Evolutionary conservation across 2,888 invertebrate genomes (phyloP).

Genomic region (Protodeltote pygarga): DNA sequence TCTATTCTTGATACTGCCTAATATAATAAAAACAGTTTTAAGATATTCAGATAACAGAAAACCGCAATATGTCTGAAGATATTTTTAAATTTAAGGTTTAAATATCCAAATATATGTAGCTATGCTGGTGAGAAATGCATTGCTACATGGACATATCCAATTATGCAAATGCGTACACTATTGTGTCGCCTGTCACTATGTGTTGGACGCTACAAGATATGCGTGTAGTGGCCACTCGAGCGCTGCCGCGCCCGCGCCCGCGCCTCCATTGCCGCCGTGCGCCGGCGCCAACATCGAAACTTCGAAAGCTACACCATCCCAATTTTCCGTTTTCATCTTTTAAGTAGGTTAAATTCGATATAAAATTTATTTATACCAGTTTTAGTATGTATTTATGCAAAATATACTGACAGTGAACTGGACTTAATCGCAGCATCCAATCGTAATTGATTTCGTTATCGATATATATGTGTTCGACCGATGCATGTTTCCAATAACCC

Average conservation of each 20-base stretch:
- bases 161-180: slow-evolving; percentile 60
- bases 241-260: slow-evolving; percentile 19
- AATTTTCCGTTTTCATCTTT: slow-evolving; percentile 68
- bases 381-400: slow-evolving; percentile 71
- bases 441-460: slow-evolving; percentile 67
- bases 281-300: slow-evolving; percentile 68
- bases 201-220: slow-evolving; percentile 44
- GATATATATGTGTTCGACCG: slow-evolving; percentile 55
- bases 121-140: slow-evolving; percentile 51
- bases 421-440: slow-evolving; percentile 63
- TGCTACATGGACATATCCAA: slow-evolving; percentile 54
- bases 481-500: slow-evolving; percentile 43
- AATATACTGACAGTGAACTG: slow-evolving; percentile 62
- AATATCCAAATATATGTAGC: slow-evolving; percentile 31
- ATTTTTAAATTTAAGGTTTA: slow-evolving; percentile 12
- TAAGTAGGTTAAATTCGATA: slow-evolving; percentile 63
- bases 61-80: no score
- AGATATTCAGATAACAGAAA: no score
- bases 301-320: slow-evolving; percentile 62
- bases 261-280: no score
- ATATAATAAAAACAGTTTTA: no score
- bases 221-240: slow-evolving; percentile 46
- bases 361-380: slow-evolving; percentile 65
- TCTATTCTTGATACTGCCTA: no score
- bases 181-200: slow-evolving; percentile 55